Percentiles rank a stretch among this genome's conserved stretches.
Conservation (phyloP, 2,113 vertebrate genomes). For the Candoia aspera region DNA sequence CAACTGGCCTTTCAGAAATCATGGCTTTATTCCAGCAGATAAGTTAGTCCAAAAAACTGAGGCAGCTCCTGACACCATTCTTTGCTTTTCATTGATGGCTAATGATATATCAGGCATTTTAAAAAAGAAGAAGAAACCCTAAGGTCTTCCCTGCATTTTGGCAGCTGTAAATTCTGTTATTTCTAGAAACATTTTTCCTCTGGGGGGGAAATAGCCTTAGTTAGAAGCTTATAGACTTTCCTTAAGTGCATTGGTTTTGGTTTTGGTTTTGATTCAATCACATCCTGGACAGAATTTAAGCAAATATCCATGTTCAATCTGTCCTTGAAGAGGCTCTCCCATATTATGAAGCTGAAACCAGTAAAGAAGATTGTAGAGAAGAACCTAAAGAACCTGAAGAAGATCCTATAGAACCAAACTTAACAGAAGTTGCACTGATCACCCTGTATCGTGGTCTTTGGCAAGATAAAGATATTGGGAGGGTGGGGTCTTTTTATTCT, state of each 20-base stretch:
- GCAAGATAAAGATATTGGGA: not conserved
- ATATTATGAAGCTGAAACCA: constrained; percentile 8
- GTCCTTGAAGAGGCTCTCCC: constrained; percentile 14
- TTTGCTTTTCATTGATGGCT: not conserved
- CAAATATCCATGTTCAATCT: constrained; percentile 18
- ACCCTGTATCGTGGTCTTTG: not conserved
- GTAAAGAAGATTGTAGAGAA: constrained; percentile 19
- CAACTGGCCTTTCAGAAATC: constrained; percentile 21
- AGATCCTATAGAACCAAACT: not conserved
- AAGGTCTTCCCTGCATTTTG: not conserved
- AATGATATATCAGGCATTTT: fast-evolving
- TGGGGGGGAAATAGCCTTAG: not conserved
- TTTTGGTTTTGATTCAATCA: not conserved
- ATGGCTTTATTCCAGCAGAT: constrained; percentile 5
- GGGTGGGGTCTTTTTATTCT: not conserved
- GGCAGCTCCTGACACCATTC: not conserved
- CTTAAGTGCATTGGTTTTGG: not conserved
- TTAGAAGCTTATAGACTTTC: not conserved
- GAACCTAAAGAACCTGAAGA: not conserved
- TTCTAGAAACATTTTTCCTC: not conserved
- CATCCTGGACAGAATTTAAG: constrained; percentile 13
- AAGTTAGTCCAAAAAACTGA: not conserved
- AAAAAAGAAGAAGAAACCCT: fast-evolving
- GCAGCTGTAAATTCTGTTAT: not conserved
- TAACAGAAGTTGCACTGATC: not conserved